Percentiles rank a stretch among this genome's conserved stretches.
Conservation (phyloP, 2,888 invertebrate genomes). For the Leucania comma region DNA sequence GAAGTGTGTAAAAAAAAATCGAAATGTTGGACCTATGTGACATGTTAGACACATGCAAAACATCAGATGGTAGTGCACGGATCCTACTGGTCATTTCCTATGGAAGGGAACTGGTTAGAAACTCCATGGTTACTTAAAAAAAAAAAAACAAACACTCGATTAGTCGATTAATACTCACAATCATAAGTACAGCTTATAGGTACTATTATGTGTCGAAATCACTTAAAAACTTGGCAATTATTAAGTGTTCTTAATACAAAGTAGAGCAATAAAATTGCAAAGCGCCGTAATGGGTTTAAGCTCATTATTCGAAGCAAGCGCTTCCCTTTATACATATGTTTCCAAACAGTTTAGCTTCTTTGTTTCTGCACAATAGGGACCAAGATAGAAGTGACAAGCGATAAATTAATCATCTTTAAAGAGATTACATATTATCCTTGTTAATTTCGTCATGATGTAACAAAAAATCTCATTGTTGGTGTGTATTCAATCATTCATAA, state of each 20-base stretch:
- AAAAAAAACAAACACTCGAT: conserved; percentile 36
- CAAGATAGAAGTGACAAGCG: conserved; percentile 49
- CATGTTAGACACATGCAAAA: too few relatives aligned
- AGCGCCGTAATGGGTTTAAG: conserved; percentile 61
- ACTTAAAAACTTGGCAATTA: conserved; percentile 54
- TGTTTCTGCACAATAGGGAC: conserved; percentile 49
- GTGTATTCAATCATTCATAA: background rate
- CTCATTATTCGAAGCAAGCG: conserved; percentile 61
- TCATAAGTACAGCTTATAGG: conserved; percentile 19
- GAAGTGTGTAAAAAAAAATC: background rate
- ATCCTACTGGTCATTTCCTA: too few relatives aligned
- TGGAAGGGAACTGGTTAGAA: too few relatives aligned
- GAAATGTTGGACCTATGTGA: too few relatives aligned
- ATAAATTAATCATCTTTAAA: conserved; percentile 39
- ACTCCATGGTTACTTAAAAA: too few relatives aligned
- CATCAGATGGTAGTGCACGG: too few relatives aligned
- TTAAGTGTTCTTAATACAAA: conserved; percentile 58
- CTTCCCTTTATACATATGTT: conserved; percentile 60
- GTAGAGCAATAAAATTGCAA: conserved; percentile 66
- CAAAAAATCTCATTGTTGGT: background rate
- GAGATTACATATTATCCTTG: conserved; percentile 6
- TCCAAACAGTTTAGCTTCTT: conserved; percentile 59
- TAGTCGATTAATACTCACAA: conserved; percentile 40
- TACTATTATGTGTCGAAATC: conserved; percentile 55
- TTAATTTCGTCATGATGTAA: conserved; percentile 9